Base-by-base conservation (phyloP, 2,797 vertebrate species). In the Pyrocephalus nanus region DNA sequence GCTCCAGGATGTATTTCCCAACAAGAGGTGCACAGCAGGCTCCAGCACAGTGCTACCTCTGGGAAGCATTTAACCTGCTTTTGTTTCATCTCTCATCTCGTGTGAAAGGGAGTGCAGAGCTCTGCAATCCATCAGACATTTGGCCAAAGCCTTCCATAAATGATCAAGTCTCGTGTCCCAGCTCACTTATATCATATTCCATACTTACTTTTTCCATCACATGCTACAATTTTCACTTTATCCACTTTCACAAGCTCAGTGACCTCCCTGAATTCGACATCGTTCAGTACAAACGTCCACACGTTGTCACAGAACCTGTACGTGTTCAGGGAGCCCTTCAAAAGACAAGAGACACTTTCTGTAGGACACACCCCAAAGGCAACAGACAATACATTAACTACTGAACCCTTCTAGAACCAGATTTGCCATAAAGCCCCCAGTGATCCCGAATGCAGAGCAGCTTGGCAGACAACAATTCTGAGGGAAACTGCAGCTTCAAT, bases 261-360 rank as follows among this genome's bases (percentile, higher is more conserved):
- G 90, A 99, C 99, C 96, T 99, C 99, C 93, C 99, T 98, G 98
- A 99, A 99, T 97, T 99, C 99, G 92, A 99, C 99, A 11, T 99
- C 99, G 69, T 99, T 99, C 96, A 99, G 98, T 73, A 99, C 99
- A 86, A 99, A 99, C 2, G 99, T 99, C 99, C 99, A 99, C 43
- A 99, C 99, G 25, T 99, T 99, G 98, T 99, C 99, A 87, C 99
- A 99, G 98, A 99, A 99, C 95, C 99, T 97, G 98, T 99, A 99
- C 0, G 99, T 99, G 96, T 99, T 99, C 95, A 99, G 98, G 66
- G 99, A 99, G 27, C 99, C 99, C 99, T 99, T 20, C 93, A 96
- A 96, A 77, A 93, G 94, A 97, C 78, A 88, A 96, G 64, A 97
- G 94, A 94, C 42, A 96, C 80, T 85, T 94, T 84, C 88, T 88